Evolutionary conservation across 2,797 vertebrate genomes (phyloP), one percentile per base, ranked within the genome.

Genomic region (Micropoecilia bifurca): DNA sequence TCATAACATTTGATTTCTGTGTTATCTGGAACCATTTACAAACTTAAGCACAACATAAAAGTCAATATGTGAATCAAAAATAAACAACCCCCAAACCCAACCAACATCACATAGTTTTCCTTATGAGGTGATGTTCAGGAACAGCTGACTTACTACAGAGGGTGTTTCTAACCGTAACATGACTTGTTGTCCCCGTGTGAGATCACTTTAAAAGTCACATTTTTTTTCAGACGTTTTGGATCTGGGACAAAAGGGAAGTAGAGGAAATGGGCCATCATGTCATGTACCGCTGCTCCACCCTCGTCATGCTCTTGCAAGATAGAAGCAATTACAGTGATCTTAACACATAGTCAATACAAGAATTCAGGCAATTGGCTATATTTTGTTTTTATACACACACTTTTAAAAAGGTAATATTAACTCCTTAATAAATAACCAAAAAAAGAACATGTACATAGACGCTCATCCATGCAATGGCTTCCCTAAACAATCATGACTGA

Each of bases 151-250:
- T 50, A 47, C 28, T 43, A 47, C 57, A 33, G 10, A 50, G 6
- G 13, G 25, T 25, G 13, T 30, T 71, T 73, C 22, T 50, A 1
- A 13, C 0, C 71, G 9, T n/a, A 63, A 30, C 61, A 75, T 83
- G 69, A 88, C 41, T 84, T 46, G 59, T 3, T 43, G 33, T 80
- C 13, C 77, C 20, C 66, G 39, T 61, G 18, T 61, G 20, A 20
- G 0, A 41, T 43, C 22, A 14, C 46, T 77, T 25, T 30, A 79
- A 71, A 43, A 69, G 33, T 72, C 41, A 66, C 3, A 63, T 73
- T 71, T 61, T 46, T 46, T 50, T 59, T 83, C 73, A 81, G 41
- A n/a, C 50, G 4, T 33, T 47, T 3, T 76, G 68, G 6, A 75
- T 46, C 72, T 72, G 41, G 47, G 47, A 73, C 76, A 66, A 36